These are phyloP conservation scores for Hippoglossus hippoglossus DNA, from an alignment of 2,797 vertebrate genomes.

Conservation along the genomic window DNA sequence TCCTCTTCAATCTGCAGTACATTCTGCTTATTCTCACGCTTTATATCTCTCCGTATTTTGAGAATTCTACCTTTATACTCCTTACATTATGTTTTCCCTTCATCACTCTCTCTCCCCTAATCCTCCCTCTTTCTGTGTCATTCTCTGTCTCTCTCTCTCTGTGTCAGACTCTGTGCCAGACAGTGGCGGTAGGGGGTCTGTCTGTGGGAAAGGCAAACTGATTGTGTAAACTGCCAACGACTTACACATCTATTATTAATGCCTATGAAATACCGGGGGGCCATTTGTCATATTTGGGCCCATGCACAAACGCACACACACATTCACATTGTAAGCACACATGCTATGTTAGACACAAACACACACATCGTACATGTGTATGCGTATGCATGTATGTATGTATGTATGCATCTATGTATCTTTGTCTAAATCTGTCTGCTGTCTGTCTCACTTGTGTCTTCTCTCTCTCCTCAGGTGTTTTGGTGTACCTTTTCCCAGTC, in stretches of 20 bases:
- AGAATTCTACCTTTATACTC: background rate
- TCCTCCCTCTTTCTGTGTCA: slow-evolving; percentile 4
- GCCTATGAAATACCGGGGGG: slow-evolving; percentile 31
- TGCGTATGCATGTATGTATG: background rate
- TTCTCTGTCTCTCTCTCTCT: background rate
- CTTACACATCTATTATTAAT: slow-evolving; percentile 61
- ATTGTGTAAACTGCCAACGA: slow-evolving; percentile 66
- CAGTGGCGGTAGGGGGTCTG: slow-evolving; percentile 59
- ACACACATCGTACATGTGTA: background rate
- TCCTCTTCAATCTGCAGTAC: background rate
- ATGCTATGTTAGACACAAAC: background rate
- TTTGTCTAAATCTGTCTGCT: background rate
- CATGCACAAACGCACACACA: background rate
- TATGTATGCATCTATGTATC: too few relatives aligned
- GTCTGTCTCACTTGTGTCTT: slow-evolving; percentile 14
- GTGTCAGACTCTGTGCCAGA: slow-evolving; percentile 58
- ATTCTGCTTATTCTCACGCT: background rate
- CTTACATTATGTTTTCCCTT: background rate
- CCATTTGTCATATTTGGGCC: slow-evolving; percentile 1
- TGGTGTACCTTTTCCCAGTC: slow-evolving; percentile 31
- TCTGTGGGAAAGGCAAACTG: slow-evolving; percentile 59
- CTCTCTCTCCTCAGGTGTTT: slow-evolving; percentile 56
- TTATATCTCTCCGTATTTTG: slow-evolving; percentile 7
- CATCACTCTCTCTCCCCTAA: slow-evolving; percentile 5
- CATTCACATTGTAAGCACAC: background rate